Evolutionary conservation across 2,113 vertebrate species (phyloP), one percentile per base, ranked within the genome.

Genomic region (Festucalex cinctus): DNA sequence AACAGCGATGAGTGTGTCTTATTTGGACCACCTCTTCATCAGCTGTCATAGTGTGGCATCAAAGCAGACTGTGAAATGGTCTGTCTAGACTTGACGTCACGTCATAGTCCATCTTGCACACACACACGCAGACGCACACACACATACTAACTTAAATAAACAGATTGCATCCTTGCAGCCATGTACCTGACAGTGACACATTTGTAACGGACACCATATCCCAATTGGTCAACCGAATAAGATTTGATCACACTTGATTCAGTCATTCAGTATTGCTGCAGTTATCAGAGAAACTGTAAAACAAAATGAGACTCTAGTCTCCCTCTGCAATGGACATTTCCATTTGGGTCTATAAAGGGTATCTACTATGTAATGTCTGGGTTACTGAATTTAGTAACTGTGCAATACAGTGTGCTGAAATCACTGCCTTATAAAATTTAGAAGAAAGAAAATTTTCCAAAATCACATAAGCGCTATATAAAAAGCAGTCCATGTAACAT

Each of bases 71-170:
- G 85, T 79, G 86, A 88, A 86, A 87, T 86, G 83, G 76, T 75
- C 79, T 35, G 85, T 91, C 89, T 90, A 87, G 86, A 88, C 88
- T 79, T 87, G 86, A 91, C 88, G 88, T 91, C 88, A 88, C 85
- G 81, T 80, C 85, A 87, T 73, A 67, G 75, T 75, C 78, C 86
- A 82, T 72, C 78, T 32, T 81, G 80, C 70, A 76, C 56, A 73
- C 70, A 66, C 74, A 57, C 60, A 39, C 75, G 53, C 76, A 72
- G 76, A 63, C 69, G 70, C 69, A 66, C 37, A 56, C 46, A 37
- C 68, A 63, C 57, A 58, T 35, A 26, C 70, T 74, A 28, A 35
- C 71, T 32, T 32, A 4, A 32, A 44, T 13, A 46, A 16, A 46
- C 43, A 46, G 14, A 46, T 41, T 41, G 39, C 39, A 41, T 12